These are phyloP conservation scores for Chrysomallon squamiferum DNA, from an alignment of 1,140 invertebrate species.

Conservation along the genomic window DNA sequence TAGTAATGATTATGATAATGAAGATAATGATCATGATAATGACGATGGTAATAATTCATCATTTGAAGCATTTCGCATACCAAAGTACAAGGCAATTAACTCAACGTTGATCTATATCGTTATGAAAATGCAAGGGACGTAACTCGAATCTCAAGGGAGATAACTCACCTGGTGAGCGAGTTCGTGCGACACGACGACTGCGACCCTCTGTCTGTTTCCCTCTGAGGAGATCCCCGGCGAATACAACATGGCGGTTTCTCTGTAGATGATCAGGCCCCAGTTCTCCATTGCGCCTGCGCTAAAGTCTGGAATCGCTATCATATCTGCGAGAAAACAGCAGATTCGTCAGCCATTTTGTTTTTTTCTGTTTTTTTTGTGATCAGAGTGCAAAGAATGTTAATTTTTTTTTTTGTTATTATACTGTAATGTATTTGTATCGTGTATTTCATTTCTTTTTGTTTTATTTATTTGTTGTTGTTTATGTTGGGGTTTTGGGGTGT, in stretches of 20 bases:
- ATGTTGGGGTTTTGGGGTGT: slow-evolving; percentile 1
- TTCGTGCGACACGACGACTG: slow-evolving; percentile 81
- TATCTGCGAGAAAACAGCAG: slow-evolving; percentile 69
- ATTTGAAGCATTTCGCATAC: background rate
- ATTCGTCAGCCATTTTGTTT: no score
- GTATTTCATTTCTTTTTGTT: background rate
- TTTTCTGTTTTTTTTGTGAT: slow-evolving; percentile 98
- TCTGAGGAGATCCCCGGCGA: slow-evolving; percentile 62
- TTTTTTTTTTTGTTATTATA: slow-evolving; percentile 85
- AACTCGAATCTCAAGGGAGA: no score
- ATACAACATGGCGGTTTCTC: slow-evolving; percentile 83
- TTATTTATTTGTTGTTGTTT: background rate
- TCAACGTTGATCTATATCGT: no score
- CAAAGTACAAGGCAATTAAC: background rate
- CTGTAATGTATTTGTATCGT: background rate
- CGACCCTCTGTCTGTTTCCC: slow-evolving; percentile 72
- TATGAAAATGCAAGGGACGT: no score
- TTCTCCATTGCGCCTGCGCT: slow-evolving; percentile 95
- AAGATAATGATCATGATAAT: no score
- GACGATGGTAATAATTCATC: background rate
- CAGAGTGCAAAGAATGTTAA: slow-evolving; percentile 91
- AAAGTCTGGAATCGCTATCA: slow-evolving; percentile 94
- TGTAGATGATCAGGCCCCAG: slow-evolving; percentile 88
- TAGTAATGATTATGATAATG: no score
- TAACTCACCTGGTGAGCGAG: slow-evolving; percentile 75